Evolutionary conservation across 2,797 vertebrate species (phyloP), one percentile per base, ranked within the genome.

Genomic region (Falco columbarius): DNA sequence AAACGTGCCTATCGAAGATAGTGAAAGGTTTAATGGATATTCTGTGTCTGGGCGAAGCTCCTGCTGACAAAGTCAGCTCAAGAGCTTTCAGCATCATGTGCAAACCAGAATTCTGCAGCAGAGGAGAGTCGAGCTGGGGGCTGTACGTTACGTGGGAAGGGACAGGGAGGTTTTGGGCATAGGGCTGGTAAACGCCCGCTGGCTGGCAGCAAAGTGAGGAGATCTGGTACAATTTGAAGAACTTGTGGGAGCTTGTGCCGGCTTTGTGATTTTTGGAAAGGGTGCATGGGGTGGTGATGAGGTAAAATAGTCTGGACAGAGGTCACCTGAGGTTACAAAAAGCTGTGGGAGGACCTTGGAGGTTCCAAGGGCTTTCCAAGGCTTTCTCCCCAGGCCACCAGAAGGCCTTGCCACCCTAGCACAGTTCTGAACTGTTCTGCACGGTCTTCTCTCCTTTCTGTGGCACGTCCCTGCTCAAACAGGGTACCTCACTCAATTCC

Each of bases 41-140:
- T 56, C n/a, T 46, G n/a, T 70, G 77, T 34, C 30, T 61, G 8
- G 18, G 49, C 34, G 58, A 79, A 90, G 58, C 46, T 85, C 26
- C 67, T 93, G 71, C 56, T 94, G 75, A 76, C 63, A 62, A 54
- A 84, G 24, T 47, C 80, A 51, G 61, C 65, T 90, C 52, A 49
- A 68, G 49, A 68, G 46, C 62, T 91, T 87, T 51, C 70, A 59
- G 62, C 36, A 19, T 70, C 12, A 0, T 8, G 3, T 3, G 14
- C 46, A 72, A 76, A 93, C 7, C 18, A 24, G 58, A 46, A 46
- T 72, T 81, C 49, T 75, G 46, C 83, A 81, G 26, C 9, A 32
- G 55, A 26, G 40, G n/a, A 36, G 9, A 32, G 8, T 8, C 0
- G 5, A 38, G 42, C 8, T 15, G n/a, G 16, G 32, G 6, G 4